Evolutionary conservation across 2,113 vertebrate species (phyloP), one percentile per base, ranked within the genome.

Genomic region (Connochaetes taurinus): DNA sequence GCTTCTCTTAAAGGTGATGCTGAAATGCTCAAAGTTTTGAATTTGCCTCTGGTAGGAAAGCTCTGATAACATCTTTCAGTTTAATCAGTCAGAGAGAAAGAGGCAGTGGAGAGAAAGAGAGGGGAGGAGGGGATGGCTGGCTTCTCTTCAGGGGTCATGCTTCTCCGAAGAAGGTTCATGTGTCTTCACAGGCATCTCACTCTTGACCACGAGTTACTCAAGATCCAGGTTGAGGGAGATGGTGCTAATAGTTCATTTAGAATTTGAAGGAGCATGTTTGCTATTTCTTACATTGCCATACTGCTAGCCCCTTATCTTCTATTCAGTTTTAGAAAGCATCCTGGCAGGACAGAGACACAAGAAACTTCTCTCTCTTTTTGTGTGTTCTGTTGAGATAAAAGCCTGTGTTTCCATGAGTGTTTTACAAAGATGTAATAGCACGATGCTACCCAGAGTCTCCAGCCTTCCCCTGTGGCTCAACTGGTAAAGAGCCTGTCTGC

Each of bases 1-100:
- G 52, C 53, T 97, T 97, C 94, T 97, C 93, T 98, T 98, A 98
- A 97, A 98, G 98, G 94, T 97, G 90, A 96, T 89, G 90, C 33
- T 27, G 25, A 97, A 92, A 82, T 82, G 52, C 23, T 47, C 83
- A 78, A 94, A 96, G 95, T 97, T 97, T 90, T 91, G 85, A 93
- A 96, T 93, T 91, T 94, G 71, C 60, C 74, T 91, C n/a, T 55
- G 80, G 17, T 47, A 67, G 43, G n/a, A 62, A 96, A 93, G 60
- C 95, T 94, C 82, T 58, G 36, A 36, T 71, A 58, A 47, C 47
- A n/a, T 13, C 5, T 40, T 85, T 92, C 15, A 21, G 9, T 53
- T 43, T 80, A 74, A 50, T 25, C 8, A 19, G 71, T 19, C 14
- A 55, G 40, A 55, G 31, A 67, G 8, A 31, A 67, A 57, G 17